Conservation (phyloP, 2,888 invertebrate genomes). For the Tenthredo amoena region DNA sequence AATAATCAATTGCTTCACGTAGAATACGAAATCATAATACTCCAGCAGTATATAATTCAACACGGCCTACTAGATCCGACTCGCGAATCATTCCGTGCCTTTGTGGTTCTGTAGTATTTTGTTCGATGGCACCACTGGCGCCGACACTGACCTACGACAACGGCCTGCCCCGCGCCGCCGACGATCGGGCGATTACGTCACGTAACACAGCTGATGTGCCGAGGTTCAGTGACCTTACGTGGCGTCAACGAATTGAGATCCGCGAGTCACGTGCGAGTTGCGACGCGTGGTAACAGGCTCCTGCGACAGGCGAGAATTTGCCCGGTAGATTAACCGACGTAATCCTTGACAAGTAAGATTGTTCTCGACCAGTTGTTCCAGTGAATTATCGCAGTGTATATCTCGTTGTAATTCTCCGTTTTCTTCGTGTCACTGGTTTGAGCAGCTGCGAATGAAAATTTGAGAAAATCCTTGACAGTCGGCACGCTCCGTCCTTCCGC, state of each 20-base stretch:
- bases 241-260: background rate
- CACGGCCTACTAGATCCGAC: background rate
- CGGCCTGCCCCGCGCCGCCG: background rate
- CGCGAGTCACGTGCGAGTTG: no score
- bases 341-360: no score
- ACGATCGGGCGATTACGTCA: background rate
- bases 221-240: background rate
- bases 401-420: background rate
- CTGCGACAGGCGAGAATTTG: background rate
- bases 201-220: background rate
- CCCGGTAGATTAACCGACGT: background rate
- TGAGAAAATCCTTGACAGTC: conserved; percentile 92
- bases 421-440: conserved; percentile 84
- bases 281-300: background rate
- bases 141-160: background rate
- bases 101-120: background rate
- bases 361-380: background rate
- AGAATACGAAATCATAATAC: no score
- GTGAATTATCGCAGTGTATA: no score
- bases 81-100: background rate
- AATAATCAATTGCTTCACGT: no score
- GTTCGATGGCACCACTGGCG: background rate
- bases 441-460: conserved; percentile 98
- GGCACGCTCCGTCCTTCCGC: conserved; percentile 88
- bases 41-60: no score